Evolutionary conservation across 30 jellyfish, hydroid and myxozoan genomes (phyloP), one percentile per base, ranked within the genome.

Genomic region (Nemopilema nomurai): DNA sequence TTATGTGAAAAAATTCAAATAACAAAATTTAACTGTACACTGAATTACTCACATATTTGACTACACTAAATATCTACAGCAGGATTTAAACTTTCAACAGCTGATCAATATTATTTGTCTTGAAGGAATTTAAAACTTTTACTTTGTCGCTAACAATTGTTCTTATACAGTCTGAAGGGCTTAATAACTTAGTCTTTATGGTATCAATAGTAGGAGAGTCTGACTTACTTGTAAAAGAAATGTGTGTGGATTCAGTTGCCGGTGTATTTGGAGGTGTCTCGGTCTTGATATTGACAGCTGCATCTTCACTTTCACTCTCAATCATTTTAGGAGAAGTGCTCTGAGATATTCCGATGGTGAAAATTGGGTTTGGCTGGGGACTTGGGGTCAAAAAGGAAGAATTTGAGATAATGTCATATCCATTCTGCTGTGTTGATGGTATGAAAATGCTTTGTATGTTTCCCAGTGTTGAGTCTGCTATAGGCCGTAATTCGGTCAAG

Each of bases 241-340:
- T 81, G 28, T 67, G 79, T 0, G 93, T 67, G 31, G 94, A 70
- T 33, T 83, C 97, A 22, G 90, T 51, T 31, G 96, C 96, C 16
- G 97, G 97, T 17, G 97, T 90, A 81, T 90, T 89, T 22, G 97
- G 97, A 13, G 97, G 97, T 29, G 97, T 90, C 32, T 90, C 97
- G 18, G 97, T 90, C 85, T 90, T 90, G 9, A 81, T 90, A 30
- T 67, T 84, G 50, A 84, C 85, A n/a, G 69, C 81, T 6, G 69
- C 80, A 16, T 90, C 90, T 50, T 71, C 93, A 16, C 41, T 65
- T 57, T 62, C 87, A 32, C 67, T 80, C 31, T 70, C 81, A 17
- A 22, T 75, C 8, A 79, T 51, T 52, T 82, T 72, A 1, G 83
- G 67, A 23, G 97, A 28, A 6, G 88, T 33, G 66, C 89, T 76